Evolutionary conservation across 1,140 invertebrate genomes (phyloP), one percentile per base, ranked within the genome.

Genomic region (Drosophila serrata): DNA sequence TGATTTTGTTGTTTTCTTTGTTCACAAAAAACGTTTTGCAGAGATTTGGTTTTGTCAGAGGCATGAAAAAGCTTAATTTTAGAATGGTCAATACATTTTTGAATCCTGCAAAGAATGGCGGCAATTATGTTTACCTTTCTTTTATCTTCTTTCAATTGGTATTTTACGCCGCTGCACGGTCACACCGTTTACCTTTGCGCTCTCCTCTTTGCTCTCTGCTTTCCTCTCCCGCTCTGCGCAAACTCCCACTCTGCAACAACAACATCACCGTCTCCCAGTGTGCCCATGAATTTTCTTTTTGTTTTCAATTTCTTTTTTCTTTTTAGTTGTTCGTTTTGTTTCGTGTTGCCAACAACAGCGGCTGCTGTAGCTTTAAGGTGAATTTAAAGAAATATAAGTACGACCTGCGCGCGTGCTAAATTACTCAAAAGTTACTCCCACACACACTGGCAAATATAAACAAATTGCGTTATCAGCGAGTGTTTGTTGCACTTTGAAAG

Each of bases 241-340:
- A 70, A 70, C 48, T 55, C 62, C 67, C 67, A 68, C 62, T 42
- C 46, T n/a, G 27, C 63, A 68, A 27, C 46, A 69, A 62, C 63
- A 67, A 61, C 40, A 45, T 4, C 48, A 49, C 24, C 63, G 7
- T 29, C 29, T 29, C 29, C 29, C 29, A 31, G 59, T 40, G 43
- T 49, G 64, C 64, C 64, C 64, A 49, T 63, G 59, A 24, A 12
- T 68, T 65, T 68, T 51, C 65, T 51, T 68, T 51, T 43, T 65
- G 37, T 68, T 68, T 68, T 65, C 60, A 37, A 68, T 31, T 57
- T 70, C 67, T 19, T 70, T 27, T 31, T 57, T 70, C 67, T 19
- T 70, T 27, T 74, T 74, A 75, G 57, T 86, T 87, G 64, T 82
- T 79, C 74, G 62, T 88, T 82, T 86, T 87, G 75, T 82, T 77